Conservation (phyloP, 2,113 vertebrate species). For the Paracyprichromis sp. region DNA sequence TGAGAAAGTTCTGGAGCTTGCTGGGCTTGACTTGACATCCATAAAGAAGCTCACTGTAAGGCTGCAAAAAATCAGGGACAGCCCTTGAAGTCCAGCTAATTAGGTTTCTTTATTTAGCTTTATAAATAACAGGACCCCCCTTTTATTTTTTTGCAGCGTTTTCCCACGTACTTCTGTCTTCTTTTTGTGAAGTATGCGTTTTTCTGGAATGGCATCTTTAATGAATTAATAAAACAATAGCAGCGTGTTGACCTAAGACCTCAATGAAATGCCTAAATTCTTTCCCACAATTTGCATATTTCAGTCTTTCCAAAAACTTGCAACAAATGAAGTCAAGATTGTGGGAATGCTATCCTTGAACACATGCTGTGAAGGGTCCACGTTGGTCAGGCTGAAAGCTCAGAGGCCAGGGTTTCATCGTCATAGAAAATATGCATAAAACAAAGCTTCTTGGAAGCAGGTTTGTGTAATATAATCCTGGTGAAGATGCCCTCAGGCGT, state of each 20-base stretch:
- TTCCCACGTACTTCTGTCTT: constrained; percentile 7
- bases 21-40: not conserved
- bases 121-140: not conserved
- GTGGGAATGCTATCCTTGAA: not conserved
- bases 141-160: not conserved
- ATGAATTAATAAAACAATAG: constrained; percentile 10
- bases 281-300: constrained; percentile 54
- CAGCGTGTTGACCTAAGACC: constrained; percentile 26
- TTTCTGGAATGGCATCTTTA: not conserved
- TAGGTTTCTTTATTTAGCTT: not conserved
- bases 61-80: not conserved
- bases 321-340: not conserved
- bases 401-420: not conserved
- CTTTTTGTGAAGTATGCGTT: not conserved
- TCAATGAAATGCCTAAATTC: constrained; percentile 19
- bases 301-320: not conserved
- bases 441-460: not conserved
- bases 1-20: not conserved
- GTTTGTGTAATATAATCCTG: not conserved
- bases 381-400: not conserved
- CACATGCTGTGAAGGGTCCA: not conserved
- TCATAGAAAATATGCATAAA: not conserved
- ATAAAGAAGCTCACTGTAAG: not conserved
- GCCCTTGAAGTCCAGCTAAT: not conserved
- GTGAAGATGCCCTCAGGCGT: not conserved